Evolutionary conservation across 2,113 vertebrate species (phyloP).

Genomic region (Grantiella picta): DNA sequence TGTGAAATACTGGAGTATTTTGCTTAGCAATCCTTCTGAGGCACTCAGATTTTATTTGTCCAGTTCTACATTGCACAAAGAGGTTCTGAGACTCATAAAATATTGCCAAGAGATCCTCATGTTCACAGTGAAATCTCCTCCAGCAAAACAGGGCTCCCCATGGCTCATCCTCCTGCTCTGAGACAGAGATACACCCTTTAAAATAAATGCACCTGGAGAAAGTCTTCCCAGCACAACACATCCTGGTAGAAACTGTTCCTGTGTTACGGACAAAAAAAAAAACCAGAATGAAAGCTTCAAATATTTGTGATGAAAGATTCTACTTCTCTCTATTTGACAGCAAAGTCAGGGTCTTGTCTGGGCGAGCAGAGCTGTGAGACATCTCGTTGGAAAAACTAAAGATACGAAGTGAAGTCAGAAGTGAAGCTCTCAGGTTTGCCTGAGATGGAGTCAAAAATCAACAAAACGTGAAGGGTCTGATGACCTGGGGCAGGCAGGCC

Average conservation of each 20-base stretch:
- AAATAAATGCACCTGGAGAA: background rate
- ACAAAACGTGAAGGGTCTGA: background rate
- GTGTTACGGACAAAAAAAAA: background rate
- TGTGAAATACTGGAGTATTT: background rate
- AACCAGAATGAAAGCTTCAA: background rate
- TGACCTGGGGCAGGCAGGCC: background rate
- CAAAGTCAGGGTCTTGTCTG: background rate
- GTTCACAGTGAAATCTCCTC: background rate
- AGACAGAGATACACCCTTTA: background rate
- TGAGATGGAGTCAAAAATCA: background rate
- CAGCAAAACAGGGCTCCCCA: background rate
- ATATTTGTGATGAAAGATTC: background rate
- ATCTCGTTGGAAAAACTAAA: background rate
- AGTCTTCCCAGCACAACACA: background rate
- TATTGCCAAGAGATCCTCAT: background rate
- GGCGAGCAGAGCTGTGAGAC: background rate
- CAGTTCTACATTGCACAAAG: background rate
- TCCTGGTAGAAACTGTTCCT: background rate
- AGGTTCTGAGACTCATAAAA: background rate
- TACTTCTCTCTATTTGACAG: background rate
- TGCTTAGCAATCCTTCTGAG: background rate
- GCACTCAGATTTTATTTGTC: background rate
- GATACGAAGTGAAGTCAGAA: background rate
- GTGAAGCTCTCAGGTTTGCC: background rate
- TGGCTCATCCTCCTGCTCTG: background rate